Conservation (phyloP, 2,113 vertebrate species). For the Protomyctophum bolini region DNA sequence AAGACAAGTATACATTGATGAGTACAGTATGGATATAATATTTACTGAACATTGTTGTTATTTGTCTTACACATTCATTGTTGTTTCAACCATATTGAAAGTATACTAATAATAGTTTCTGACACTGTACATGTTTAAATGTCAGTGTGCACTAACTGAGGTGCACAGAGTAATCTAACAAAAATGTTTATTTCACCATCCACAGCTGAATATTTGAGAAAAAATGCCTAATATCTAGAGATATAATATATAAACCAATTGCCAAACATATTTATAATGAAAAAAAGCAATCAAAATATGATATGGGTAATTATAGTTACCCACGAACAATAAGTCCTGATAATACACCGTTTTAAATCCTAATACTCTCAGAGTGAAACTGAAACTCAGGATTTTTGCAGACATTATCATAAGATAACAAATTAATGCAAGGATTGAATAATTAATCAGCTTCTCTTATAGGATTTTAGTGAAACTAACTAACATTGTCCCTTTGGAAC, state of each 20-base stretch:
- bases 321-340: neutral
- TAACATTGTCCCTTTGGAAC: constrained; percentile 27
- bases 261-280: constrained; percentile 55
- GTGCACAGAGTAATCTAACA: constrained; percentile 22
- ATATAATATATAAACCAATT: constrained; percentile 35
- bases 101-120: constrained; percentile 41
- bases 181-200: constrained; percentile 31
- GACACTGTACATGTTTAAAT: constrained; percentile 17
- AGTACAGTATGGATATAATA: too few relatives aligned
- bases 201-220: constrained; percentile 24
- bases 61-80: constrained; percentile 2
- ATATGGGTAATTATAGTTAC: constrained; percentile 18
- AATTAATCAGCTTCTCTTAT: constrained; percentile 43
- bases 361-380: too few relatives aligned
- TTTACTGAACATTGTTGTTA: neutral
- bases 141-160: constrained; percentile 18
- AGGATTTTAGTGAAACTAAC: constrained; percentile 1
- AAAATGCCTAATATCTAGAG: constrained; percentile 14
- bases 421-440: constrained; percentile 26
- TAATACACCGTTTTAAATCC: neutral
- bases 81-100: constrained; percentile 13
- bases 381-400: too few relatives aligned
- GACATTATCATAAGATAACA: constrained; percentile 22
- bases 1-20: neutral
- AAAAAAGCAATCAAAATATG: constrained; percentile 32